Evolutionary conservation across 2,888 invertebrate genomes (phyloP).

Genomic region (Melipona bicolor): DNA sequence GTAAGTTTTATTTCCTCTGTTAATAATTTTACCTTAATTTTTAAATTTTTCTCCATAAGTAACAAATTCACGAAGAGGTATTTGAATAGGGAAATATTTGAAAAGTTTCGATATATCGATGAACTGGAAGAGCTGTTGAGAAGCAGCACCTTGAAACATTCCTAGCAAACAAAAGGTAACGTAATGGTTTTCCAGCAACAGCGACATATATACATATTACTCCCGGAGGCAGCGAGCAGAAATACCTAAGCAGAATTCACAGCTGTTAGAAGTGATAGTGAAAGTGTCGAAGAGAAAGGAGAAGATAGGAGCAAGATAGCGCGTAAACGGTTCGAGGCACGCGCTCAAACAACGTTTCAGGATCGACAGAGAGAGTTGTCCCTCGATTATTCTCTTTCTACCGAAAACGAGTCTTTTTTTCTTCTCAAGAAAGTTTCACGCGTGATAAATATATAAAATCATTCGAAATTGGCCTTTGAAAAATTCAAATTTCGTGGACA

Average conservation of each 20-base stretch:
- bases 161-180: background rate
- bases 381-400: background rate
- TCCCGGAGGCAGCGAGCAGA: slow-evolving; percentile 4
- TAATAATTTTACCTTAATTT: background rate
- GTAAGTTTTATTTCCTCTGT: too few relatives aligned
- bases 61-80: background rate
- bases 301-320: slow-evolving; percentile 55
- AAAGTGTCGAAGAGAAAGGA: slow-evolving; percentile 63
- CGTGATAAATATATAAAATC: background rate
- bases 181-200: background rate
- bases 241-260: slow-evolving; percentile 25
- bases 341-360: slow-evolving; percentile 31
- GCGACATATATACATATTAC: slow-evolving; percentile 18
- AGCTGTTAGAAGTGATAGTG: slow-evolving; percentile 52
- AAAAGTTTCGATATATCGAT: background rate
- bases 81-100: background rate
- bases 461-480: background rate
- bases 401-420: background rate
- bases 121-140: background rate
- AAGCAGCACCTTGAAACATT: background rate
- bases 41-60: background rate
- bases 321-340: slow-evolving; percentile 38
- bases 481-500: background rate
- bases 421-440: background rate
- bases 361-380: too few relatives aligned